A percentile compares a stretch with the other conserved stretches of the same genome.
These are phyloP conservation scores for Psittacula cyanocephala DNA, from an alignment of 2,113 vertebrate genomes.

Conservation along the genomic window DNA sequence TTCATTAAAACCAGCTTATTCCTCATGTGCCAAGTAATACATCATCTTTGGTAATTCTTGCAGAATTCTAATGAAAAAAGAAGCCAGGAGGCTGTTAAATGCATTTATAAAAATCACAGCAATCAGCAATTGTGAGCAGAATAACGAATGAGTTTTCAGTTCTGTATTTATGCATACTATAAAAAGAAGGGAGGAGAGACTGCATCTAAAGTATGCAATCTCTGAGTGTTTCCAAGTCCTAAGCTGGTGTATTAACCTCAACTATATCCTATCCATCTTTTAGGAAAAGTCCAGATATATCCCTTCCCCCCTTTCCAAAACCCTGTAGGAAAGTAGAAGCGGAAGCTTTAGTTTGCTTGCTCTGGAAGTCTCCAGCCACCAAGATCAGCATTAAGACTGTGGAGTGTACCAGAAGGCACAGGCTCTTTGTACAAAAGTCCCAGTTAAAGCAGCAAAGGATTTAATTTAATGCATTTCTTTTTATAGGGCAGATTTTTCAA, in stretches of 20 bases:
- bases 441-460: background rate
- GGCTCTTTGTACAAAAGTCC: background rate
- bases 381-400: background rate
- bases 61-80: background rate
- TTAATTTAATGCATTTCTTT: background rate
- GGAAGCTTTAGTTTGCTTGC: background rate
- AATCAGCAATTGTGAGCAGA: background rate
- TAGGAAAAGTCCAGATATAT: background rate
- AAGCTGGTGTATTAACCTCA: background rate
- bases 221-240: background rate
- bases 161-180: background rate
- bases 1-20: slow-evolving; percentile 10
- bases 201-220: background rate
- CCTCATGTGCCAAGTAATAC: background rate
- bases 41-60: background rate
- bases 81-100: background rate
- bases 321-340: background rate
- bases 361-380: background rate
- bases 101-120: background rate
- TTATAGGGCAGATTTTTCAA: background rate
- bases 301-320: background rate
- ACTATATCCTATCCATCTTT: background rate
- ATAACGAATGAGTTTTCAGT: background rate
- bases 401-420: background rate
- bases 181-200: background rate